Evolutionary conservation across 2,888 invertebrate species (phyloP), one percentile per base, ranked within the genome.

Genomic region (Dryococelus australis): DNA sequence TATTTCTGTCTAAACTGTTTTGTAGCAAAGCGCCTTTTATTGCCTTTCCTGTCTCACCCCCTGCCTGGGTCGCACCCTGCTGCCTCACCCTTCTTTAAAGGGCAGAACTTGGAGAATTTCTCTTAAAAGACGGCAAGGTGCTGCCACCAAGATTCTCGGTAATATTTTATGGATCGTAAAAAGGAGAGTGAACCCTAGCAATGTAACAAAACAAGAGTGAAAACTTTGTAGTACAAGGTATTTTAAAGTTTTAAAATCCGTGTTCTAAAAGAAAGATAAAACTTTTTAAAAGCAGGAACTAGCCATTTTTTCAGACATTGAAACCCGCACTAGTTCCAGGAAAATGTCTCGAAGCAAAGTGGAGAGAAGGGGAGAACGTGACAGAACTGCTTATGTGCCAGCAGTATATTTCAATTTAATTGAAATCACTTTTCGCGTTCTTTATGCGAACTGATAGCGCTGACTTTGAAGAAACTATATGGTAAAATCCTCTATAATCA

Each of bases 131-230:
- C 65, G n/a, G 65, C 12, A n/a, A 65, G 65, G 65, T 65, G 65
- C 65, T 65, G 65, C 65, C 65, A 65, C 65, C 65, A 65, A 65
- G 65, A 2, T 65, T 10, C 65, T 65, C 65, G 24, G 65, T 65
- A 65, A 65, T 65, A 65, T 65, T 65, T 65, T 65, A 65, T 65
- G 65, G 65, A 65, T 65, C 65, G 65, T 65, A 65, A 65, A 65
- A 65, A 8, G n/a, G 65, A 65, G 65, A 65, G n/a, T 65, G 65
- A 65, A 65, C 65, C 65, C 65, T 16, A 65, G 24, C 6, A 65
- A n/a, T 24, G 65, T 65, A 65, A 65, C 65, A 65, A 65, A 65
- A 65, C 65, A 65, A 65, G 65, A 65, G 24, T 65, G n/a, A 65
- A 65, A 65, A 65, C 65, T 65, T 65, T 65, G 65, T 65, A 65